Evolutionary conservation across 1,140 invertebrate genomes (phyloP).

Genomic region (Hesperophylax magnus): DNA sequence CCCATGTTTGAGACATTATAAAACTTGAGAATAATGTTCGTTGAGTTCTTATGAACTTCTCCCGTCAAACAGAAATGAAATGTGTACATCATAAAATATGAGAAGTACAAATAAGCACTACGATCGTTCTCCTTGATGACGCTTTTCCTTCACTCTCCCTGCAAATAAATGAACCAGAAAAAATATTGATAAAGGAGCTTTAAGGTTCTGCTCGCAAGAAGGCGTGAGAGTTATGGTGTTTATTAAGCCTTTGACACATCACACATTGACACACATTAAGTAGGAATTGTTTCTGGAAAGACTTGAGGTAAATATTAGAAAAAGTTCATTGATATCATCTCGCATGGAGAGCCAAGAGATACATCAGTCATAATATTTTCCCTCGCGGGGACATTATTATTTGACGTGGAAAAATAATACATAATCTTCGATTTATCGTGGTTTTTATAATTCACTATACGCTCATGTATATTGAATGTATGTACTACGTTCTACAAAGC

Average conservation of each 20-base stretch:
- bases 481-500: no score
- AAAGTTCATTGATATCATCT: not conserved
- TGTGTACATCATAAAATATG: no score
- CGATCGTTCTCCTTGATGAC: no score
- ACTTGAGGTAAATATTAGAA: constrained; percentile 21
- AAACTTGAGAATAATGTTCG: not conserved
- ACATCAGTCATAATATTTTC: not conserved
- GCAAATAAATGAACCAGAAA: not conserved
- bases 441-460: no score
- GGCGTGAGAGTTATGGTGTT: not conserved
- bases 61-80: no score
- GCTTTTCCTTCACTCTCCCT: no score
- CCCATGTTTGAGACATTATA: not conserved
- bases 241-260: constrained; percentile 21
- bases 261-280: constrained; percentile 9
- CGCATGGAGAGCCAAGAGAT: not conserved
- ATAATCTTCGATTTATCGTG: no score
- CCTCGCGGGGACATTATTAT: no score
- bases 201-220: not conserved
- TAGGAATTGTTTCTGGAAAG: constrained; percentile 11
- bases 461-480: no score
- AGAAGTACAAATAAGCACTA: no score
- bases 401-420: no score
- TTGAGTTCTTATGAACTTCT: no score
- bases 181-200: constrained; percentile 1